These are phyloP conservation scores for Argopecten irradians DNA, from an alignment of 1,140 invertebrate species.

Conservation along the genomic window DNA sequence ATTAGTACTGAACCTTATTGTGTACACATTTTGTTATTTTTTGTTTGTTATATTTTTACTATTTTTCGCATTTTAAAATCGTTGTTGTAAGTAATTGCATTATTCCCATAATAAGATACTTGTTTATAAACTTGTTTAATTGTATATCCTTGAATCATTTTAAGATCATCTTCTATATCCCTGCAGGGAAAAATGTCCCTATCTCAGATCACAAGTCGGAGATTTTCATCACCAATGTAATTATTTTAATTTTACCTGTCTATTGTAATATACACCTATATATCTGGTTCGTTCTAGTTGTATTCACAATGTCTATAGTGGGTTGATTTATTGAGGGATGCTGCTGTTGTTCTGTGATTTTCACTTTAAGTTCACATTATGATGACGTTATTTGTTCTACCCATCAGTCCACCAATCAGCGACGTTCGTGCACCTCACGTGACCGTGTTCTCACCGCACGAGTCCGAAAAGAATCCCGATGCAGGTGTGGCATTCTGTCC, in stretches of 20 bases:
- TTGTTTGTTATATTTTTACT: background rate
- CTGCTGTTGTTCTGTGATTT: background rate
- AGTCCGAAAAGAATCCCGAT: background rate
- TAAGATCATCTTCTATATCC: background rate
- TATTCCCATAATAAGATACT: no score
- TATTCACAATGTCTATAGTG: background rate
- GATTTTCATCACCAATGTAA: background rate
- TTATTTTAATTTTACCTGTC: background rate
- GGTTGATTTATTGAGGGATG: background rate
- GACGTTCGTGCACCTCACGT: background rate
- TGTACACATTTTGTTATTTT: background rate
- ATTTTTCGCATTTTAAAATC: background rate
- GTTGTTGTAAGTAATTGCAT: background rate
- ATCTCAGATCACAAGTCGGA: background rate
- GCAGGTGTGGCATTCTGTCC: background rate
- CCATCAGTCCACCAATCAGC: background rate
- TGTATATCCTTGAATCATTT: background rate
- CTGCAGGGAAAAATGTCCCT: conserved; percentile 3
- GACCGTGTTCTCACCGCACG: background rate
- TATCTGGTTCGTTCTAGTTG: background rate
- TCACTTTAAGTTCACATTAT: conserved; percentile 4
- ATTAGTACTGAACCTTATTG: background rate
- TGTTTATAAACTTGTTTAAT: background rate
- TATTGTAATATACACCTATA: background rate
- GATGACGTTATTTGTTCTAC: conserved; percentile 4